Percentiles rank a stretch among this genome's conserved stretches.
These are phyloP conservation scores for Heliconius nattereri DNA, from an alignment of 1,140 invertebrate genomes.

Conservation along the genomic window DNA sequence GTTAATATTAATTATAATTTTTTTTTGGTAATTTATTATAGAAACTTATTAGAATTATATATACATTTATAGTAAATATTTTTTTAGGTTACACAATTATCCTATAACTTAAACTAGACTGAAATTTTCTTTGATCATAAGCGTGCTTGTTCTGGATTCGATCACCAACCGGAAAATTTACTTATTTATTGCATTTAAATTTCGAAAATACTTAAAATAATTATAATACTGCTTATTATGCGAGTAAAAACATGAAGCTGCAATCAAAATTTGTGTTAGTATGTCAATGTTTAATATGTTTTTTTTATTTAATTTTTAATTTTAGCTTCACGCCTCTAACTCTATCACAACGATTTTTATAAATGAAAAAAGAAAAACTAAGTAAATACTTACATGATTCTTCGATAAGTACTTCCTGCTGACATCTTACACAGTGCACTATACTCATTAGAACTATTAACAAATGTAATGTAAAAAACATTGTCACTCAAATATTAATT, in stretches of 20 bases:
- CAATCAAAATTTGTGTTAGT: no score
- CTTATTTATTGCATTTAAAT: no score
- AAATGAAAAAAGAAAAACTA: background rate
- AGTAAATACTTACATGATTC: constrained; percentile 56
- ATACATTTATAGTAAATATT: background rate
- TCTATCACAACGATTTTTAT: no score
- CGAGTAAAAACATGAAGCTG: no score
- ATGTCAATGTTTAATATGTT: no score
- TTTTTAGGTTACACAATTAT: background rate
- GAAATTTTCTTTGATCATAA: no score
- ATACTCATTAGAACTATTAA: background rate
- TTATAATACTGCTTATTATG: no score
- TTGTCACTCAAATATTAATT: background rate
- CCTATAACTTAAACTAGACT: background rate
- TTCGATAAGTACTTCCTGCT: constrained; percentile 62
- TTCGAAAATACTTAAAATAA: no score
- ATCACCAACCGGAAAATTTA: no score
- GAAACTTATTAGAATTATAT: background rate
- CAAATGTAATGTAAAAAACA: background rate
- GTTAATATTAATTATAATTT: background rate
- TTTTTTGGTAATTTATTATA: background rate
- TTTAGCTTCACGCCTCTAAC: no score
- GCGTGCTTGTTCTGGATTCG: no score
- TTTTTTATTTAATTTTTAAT: no score
- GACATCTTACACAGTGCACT: constrained; percentile 48